Percentiles rank a stretch among this genome's conserved stretches.
Conservation (phyloP, 2,113 vertebrate genomes). For the Malurus elegans region DNA sequence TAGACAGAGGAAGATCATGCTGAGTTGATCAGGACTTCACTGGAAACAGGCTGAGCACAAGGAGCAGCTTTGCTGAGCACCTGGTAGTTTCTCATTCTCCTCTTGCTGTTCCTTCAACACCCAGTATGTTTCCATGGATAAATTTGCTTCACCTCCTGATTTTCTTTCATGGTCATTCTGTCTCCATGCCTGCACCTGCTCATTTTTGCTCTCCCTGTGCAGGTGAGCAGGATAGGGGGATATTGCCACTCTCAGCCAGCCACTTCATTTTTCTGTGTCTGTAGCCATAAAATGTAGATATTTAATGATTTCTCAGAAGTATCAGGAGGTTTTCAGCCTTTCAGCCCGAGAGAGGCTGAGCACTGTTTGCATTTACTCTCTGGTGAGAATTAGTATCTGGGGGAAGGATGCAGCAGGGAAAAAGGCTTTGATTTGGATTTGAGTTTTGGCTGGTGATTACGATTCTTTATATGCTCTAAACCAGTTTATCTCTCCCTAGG, state of each 20-base stretch:
- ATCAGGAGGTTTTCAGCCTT: background rate
- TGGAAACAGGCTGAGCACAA: background rate
- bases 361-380: background rate
- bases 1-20: background rate
- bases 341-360: background rate
- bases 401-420: background rate
- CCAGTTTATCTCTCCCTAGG: conserved; percentile 45
- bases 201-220: background rate
- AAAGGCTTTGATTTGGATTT: conserved; percentile 2
- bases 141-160: background rate
- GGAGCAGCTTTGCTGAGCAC: background rate
- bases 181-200: background rate
- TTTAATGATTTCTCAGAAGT: background rate
- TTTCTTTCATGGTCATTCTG: background rate
- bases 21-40: background rate
- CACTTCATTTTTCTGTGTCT: background rate
- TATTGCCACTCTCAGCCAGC: background rate
- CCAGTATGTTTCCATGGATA: background rate
- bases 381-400: background rate
- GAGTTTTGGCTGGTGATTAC: conserved; percentile 6
- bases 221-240: fast-evolving
- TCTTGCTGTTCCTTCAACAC: background rate
- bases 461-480: conserved; percentile 30
- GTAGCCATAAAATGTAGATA: background rate
- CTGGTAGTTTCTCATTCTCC: background rate